A percentile compares a stretch with the other conserved stretches of the same genome.
Conservation (phyloP, 2,113 vertebrate species). For the Nesoenas mayeri region DNA sequence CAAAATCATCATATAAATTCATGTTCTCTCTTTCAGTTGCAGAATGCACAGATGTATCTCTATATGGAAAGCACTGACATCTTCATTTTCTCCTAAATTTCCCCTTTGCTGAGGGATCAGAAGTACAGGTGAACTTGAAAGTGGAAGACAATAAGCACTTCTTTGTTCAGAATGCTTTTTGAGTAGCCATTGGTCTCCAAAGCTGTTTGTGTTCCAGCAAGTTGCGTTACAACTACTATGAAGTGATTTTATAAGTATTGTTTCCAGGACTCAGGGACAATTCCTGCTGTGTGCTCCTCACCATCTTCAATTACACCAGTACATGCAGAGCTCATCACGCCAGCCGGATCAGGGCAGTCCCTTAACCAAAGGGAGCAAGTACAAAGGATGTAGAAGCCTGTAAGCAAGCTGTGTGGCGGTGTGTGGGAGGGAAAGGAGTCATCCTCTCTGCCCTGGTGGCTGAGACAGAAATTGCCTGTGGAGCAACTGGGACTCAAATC, state of each 20-base stretch:
- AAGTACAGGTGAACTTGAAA: not conserved
- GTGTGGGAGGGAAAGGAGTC: not conserved
- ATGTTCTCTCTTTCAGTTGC: not conserved
- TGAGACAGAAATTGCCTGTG: not conserved
- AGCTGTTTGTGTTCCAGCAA: not conserved
- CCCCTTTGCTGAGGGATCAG: not conserved
- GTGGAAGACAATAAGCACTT: not conserved
- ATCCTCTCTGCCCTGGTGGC: not conserved
- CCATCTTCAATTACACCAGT: not conserved
- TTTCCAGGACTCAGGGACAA: slow-evolving; percentile 17
- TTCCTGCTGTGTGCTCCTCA: slow-evolving; percentile 11
- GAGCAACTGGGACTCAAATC: not conserved
- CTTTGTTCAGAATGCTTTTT: not conserved
- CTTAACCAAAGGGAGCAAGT: not conserved
- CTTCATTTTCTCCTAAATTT: not conserved
- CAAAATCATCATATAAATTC: not conserved
- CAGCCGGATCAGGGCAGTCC: not conserved
- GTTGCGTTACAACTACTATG: not conserved
- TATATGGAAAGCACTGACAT: not conserved
- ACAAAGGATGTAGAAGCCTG: slow-evolving; percentile 15
- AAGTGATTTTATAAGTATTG: slow-evolving; percentile 36
- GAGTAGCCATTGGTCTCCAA: not conserved
- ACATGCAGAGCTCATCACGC: not conserved
- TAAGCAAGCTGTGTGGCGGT: not conserved
- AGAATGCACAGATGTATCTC: not conserved